Percentiles rank a stretch among this genome's conserved stretches.
phyloP scores from a whole-genome alignment of 64 coral and sea anemone genomes.

The Anthopleura sola region DNA sequence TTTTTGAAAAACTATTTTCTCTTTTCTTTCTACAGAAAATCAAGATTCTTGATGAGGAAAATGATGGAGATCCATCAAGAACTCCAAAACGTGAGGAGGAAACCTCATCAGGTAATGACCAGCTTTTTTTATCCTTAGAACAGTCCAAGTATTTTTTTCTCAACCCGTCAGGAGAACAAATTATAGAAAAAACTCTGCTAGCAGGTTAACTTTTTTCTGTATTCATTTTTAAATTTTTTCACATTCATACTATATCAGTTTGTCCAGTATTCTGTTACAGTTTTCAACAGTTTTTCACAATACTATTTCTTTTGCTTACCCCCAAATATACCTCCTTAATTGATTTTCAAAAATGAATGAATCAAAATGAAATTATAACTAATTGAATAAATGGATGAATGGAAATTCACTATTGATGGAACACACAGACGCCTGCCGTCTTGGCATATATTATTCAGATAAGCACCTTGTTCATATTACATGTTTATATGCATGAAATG shows the following conservation, averaged over 20 bases:
- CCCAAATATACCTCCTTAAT: not conserved
- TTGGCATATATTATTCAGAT: slow-evolving; percentile 13
- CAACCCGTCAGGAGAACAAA: too few species aligned
- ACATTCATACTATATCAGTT: not conserved
- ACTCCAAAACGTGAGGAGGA: slow-evolving; percentile 28
- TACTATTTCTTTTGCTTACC: not conserved
- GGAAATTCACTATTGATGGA: not conserved
- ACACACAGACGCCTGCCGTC: not conserved
- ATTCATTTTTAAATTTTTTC: too few species aligned
- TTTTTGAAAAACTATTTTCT: too few species aligned
- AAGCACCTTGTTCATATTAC: not conserved
- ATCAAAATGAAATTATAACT: not conserved
- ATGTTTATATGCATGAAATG: not conserved
- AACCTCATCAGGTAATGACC: slow-evolving; percentile 43
- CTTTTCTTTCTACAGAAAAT: slow-evolving; percentile 71
- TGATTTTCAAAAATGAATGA: not conserved
- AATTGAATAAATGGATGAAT: not conserved
- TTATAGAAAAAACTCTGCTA: too few species aligned
- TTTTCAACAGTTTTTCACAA: not conserved
- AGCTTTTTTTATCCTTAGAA: not conserved
- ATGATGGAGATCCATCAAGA: slow-evolving; percentile 64
- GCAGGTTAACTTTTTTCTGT: too few species aligned
- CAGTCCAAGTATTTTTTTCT: too few species aligned
- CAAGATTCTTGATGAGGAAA: slow-evolving; percentile 96
- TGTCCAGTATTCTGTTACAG: not conserved